phyloP scores from a whole-genome alignment of 2,113 vertebrate species.

The Peromyscus leucopus region DNA sequence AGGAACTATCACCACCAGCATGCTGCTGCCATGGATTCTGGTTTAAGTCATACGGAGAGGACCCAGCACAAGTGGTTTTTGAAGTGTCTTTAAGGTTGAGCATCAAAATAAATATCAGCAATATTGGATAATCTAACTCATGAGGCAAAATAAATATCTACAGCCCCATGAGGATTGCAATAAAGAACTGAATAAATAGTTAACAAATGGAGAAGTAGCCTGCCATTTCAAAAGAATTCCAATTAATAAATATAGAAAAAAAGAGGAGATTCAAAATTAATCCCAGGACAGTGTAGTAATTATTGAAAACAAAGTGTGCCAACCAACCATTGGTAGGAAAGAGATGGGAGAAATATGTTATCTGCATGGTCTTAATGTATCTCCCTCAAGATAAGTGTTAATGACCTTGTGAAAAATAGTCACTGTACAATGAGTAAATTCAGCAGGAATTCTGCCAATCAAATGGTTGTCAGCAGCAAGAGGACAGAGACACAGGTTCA shows the following conservation, averaged over 20 bases:
- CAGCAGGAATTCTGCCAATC: neutral
- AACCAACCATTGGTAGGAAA: neutral
- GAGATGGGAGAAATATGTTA: neutral
- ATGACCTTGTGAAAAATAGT: neutral
- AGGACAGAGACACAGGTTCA: neutral
- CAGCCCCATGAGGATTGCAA: neutral
- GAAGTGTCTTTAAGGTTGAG: conserved; percentile 20
- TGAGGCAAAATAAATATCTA: conserved; percentile 56
- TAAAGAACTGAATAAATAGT: conserved; percentile 29
- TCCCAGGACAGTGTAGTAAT: neutral
- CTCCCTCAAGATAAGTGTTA: conserved; percentile 5
- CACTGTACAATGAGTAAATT: neutral
- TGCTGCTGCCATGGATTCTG: neutral
- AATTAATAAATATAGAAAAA: conserved; percentile 31
- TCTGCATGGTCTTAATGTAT: neutral
- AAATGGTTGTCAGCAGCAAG: neutral
- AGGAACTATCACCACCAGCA: neutral
- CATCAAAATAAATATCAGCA: conserved; percentile 49
- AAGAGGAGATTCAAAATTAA: neutral
- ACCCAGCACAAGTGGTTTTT: neutral
- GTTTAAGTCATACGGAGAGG: conserved; percentile 31
- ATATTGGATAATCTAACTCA: neutral
- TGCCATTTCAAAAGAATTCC: conserved; percentile 27
- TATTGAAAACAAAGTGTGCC: neutral
- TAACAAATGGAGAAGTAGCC: neutral